These are phyloP conservation scores for Tonatia bakeri DNA, from an alignment of 2,113 vertebrate species.

Conservation along the genomic window DNA sequence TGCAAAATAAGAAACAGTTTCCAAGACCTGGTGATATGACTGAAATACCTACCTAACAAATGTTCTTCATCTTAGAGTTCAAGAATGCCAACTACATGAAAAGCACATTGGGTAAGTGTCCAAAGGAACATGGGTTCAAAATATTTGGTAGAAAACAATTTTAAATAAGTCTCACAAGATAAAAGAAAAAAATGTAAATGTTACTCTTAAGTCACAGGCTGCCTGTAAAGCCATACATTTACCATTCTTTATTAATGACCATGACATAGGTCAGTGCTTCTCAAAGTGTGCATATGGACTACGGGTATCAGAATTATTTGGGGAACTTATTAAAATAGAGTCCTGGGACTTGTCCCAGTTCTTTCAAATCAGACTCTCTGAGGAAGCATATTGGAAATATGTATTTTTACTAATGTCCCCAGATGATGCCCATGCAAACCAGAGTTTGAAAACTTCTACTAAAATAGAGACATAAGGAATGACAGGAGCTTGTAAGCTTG, in stretches of 20 bases:
- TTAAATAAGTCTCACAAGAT: not conserved
- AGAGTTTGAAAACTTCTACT: constrained; percentile 25
- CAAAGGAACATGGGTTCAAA: not conserved
- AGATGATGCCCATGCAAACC: not conserved
- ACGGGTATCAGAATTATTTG: not conserved
- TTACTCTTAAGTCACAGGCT: not conserved
- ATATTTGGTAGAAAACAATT: not conserved
- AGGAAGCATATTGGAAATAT: not conserved
- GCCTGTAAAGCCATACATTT: not conserved
- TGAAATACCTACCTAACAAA: not conserved
- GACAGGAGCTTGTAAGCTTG: not conserved
- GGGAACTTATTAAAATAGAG: not conserved
- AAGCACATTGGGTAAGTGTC: not conserved
- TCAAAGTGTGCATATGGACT: not conserved
- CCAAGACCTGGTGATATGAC: not conserved
- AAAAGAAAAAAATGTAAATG: not conserved
- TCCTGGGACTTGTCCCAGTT: not conserved
- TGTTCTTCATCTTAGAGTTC: not conserved
- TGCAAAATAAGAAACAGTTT: constrained; percentile 3
- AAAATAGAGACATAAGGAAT: not conserved
- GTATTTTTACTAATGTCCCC: not conserved
- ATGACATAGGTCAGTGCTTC: not conserved
- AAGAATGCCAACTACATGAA: not conserved
- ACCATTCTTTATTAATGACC: not conserved
- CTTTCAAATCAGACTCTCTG: not conserved